Base-by-base conservation (phyloP, 2,113 vertebrate species). In the Bubo scandiacus region DNA sequence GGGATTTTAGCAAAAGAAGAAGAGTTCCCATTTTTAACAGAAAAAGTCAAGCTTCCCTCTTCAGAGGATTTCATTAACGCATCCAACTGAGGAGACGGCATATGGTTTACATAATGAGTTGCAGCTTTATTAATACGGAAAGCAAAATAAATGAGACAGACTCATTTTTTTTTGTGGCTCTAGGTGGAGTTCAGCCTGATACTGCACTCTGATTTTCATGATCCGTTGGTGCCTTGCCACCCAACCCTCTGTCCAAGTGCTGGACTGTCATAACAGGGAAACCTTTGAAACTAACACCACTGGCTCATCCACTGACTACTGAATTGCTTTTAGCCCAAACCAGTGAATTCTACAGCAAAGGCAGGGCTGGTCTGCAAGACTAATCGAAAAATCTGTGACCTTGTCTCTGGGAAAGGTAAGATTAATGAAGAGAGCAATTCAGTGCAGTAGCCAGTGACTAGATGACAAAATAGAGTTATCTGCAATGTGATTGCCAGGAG, bases 91-190 rank as follows among this genome's bases (percentile, higher is more conserved):
- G 74, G 36, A 85, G 26, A 73, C 0, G 0, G 23, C 91, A 91
- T 87, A 83, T 67, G 42, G 66, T 82, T 94, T 95, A 71, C 67
- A 81, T 92, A 88, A 92, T 15, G 13, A 70, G 29, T 86, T 93
- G 62, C 58, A 83, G 57, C 26, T 96, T 94, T 97, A 91, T 94
- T 94, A 94, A 80, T 73, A 90, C 3, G 8, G 36, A 90, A 95
- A 88, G 19, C 12, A 92, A 93, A 95, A 85, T 49, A 90, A 94
- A 87, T 65, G 55, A 80, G 10, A 57, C 36, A 88, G 26, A n/a
- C 42, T 47, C 1, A 3, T 34, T 25, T 59, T 74, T 74, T 77
- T 84, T 47, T 75, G 10, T 82, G 36, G 11, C 10, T 88, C 11
- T 63, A 61, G 45, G 11, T 80, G 21, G 21, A 75, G 21, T 65